Base-by-base conservation (phyloP, 2,797 vertebrate genomes). In the Momotus momota region DNA sequence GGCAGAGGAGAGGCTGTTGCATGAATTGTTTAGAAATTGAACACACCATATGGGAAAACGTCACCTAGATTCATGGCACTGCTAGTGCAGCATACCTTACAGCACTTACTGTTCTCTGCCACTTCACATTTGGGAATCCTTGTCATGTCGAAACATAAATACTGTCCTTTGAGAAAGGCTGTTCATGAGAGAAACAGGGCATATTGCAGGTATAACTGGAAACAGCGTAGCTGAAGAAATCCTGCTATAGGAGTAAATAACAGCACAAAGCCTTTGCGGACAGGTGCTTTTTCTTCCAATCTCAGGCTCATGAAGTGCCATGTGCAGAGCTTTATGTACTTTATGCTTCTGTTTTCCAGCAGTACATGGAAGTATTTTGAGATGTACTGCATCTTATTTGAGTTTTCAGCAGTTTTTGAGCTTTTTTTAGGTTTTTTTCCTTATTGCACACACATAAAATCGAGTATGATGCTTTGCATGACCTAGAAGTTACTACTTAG, bases 1-100 rank as follows among this genome's bases (percentile, higher is more conserved):
- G 15, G 29, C 14, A 66, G 9, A 19, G 14, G 35, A 61, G 45
- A 20, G 13, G 9, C 12, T 1, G 1, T 73, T 55, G 9, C 0
- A 0, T 38, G 14, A 70, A 27, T 57, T 55, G 14, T 35, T 84
- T n/a, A 33, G 52, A 33, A 74, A 23, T 1, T 15, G 14, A 73
- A 15, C 16, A 4, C 14, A 12, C 16, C 3, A 2, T 25, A 7
- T 33, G 18, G 29, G 38, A 57, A 62, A 82, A 60, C 45, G 14
- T 73, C 35, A 23, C 7, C 8, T 35, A 12, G 49, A 14, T 72
- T 83, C 6, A 1, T 40, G 61, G 46, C 23, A 13, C 17, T 25
- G 1, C 7, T 69, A 12, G 25, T 40, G 33, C 25, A 14, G 12
- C 6, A 1, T 38, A 33, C 9, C 21, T 58, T 62, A 4, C 0